These are phyloP conservation scores for Rhyacophila evoluta DNA, from an alignment of 2,888 invertebrate species.

Conservation along the genomic window DNA sequence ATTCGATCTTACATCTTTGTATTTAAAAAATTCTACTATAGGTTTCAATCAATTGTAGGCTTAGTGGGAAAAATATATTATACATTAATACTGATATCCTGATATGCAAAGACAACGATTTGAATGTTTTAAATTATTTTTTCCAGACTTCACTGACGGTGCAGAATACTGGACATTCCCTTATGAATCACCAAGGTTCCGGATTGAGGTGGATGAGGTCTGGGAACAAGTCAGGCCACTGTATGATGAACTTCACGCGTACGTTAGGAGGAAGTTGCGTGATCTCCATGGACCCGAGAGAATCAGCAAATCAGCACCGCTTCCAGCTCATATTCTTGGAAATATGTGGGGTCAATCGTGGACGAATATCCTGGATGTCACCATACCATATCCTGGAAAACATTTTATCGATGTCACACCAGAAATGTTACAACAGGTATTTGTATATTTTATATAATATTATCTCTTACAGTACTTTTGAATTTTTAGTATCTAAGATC, in stretches of 20 bases:
- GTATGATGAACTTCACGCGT: slow-evolving; percentile 90
- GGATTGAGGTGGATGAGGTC: slow-evolving; percentile 82
- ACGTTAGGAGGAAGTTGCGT: slow-evolving; percentile 85
- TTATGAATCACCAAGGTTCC: slow-evolving; percentile 83
- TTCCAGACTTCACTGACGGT: slow-evolving; percentile 85
- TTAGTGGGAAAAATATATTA: too few species aligned
- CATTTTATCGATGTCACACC: slow-evolving; percentile 85
- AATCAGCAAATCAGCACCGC: slow-evolving; percentile 82
- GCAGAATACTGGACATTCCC: slow-evolving; percentile 91
- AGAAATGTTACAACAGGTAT: slow-evolving; percentile 82
- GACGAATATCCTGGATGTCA: slow-evolving; percentile 83
- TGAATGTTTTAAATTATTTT: too few species aligned
- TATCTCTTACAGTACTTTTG: too few species aligned
- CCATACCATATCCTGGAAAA: slow-evolving; percentile 89
- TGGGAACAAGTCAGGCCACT: slow-evolving; percentile 89
- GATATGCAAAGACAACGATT: too few species aligned
- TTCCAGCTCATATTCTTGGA: slow-evolving; percentile 88
- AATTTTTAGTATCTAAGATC: too few species aligned
- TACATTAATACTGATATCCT: too few species aligned
- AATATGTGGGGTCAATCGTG: slow-evolving; percentile 94
- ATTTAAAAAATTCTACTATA: too few species aligned
- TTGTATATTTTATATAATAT: too few species aligned
- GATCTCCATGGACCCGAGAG: slow-evolving; percentile 88
- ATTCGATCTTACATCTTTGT: too few species aligned
- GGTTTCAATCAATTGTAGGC: too few species aligned